phyloP scores from a whole-genome alignment of 1,140 invertebrate species.

The Potamilus streckersoni region DNA sequence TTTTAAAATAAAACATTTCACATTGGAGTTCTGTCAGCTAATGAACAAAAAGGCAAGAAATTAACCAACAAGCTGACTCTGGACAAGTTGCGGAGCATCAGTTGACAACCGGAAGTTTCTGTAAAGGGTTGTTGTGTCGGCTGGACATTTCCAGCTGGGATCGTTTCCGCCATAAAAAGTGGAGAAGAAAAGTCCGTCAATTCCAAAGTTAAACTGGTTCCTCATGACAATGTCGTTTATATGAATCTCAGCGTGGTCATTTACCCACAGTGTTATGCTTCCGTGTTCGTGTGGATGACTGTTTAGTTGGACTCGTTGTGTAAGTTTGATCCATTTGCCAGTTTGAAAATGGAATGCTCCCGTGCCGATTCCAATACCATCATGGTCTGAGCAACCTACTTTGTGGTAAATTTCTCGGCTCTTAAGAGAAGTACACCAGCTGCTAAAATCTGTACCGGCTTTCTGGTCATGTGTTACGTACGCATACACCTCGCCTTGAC shows the following conservation, averaged over 20 bases:
- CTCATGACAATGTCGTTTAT: constrained; percentile 25
- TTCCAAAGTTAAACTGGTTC: constrained; percentile 26
- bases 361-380: constrained; percentile 25
- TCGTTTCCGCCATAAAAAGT: constrained; percentile 53
- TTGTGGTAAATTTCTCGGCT: constrained; percentile 30
- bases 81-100: not conserved
- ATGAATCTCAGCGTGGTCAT: constrained; percentile 14
- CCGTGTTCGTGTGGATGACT: constrained; percentile 26
- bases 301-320: constrained; percentile 43
- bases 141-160: constrained; percentile 34
- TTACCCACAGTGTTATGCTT: constrained; percentile 36
- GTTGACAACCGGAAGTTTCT: constrained; percentile 32
- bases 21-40: too few relatives aligned
- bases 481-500: constrained; percentile 46
- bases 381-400: constrained; percentile 26
- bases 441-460: constrained; percentile 13
- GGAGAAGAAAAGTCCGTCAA: constrained; percentile 54
- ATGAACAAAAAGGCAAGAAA: too few relatives aligned
- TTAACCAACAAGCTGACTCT: too few relatives aligned
- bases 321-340: constrained; percentile 36
- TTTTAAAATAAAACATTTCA: too few relatives aligned
- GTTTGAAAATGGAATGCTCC: constrained; percentile 32
- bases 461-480: constrained; percentile 41
- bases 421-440: constrained; percentile 22
- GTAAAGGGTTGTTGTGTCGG: constrained; percentile 44